These are phyloP conservation scores for Prenolepis imparis DNA, from an alignment of 2,888 invertebrate genomes.

Conservation along the genomic window DNA sequence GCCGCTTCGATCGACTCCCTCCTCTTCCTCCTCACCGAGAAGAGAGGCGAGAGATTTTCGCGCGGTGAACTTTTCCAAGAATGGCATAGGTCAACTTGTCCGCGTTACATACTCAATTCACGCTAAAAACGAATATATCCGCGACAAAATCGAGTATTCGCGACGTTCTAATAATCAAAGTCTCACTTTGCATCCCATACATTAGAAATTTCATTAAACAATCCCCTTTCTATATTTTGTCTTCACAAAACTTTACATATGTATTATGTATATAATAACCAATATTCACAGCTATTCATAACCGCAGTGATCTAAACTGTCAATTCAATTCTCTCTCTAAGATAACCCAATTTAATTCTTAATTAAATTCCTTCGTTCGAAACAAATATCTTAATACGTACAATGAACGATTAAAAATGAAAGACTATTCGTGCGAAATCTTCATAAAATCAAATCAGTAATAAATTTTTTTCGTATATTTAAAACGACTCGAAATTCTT, in stretches of 20 bases:
- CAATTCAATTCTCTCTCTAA: neutral
- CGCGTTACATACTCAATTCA: constrained; percentile 1
- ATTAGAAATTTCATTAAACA: neutral
- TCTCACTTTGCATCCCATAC: neutral
- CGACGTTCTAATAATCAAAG: constrained; percentile 4
- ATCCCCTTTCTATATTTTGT: neutral
- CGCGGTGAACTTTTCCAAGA: neutral
- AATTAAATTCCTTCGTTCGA: neutral
- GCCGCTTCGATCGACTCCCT: constrained; percentile 5
- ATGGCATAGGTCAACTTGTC: constrained; percentile 13
- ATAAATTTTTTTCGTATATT: neutral
- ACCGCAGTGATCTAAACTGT: neutral
- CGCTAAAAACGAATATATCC: constrained; percentile 1
- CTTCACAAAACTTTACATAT: neutral
- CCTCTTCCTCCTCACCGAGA: neutral
- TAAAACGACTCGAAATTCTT: neutral
- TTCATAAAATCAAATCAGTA: neutral
- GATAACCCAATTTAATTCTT: neutral
- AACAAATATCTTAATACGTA: neutral
- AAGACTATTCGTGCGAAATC: neutral
- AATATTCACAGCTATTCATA: neutral
- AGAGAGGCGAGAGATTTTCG: neutral
- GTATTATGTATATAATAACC: no score
- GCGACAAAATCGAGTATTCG: neutral
- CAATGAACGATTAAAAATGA: neutral